Conservation (phyloP, 1,140 invertebrate species). For the Drosophila setifemur region DNA sequence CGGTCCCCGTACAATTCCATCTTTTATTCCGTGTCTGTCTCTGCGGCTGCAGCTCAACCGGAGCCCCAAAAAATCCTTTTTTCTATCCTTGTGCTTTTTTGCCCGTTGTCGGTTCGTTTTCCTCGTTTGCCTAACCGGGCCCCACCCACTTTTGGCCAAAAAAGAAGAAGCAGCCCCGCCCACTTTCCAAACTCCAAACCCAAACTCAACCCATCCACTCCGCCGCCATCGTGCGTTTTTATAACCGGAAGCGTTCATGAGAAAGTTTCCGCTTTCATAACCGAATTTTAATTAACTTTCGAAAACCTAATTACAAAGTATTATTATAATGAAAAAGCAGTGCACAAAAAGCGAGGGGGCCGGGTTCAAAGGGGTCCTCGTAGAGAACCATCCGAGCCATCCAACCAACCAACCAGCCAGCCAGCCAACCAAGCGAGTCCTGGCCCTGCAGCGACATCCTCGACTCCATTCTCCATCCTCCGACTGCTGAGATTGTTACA, state of each 20-base stretch:
- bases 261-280: slow-evolving; percentile 83
- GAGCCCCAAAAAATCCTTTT: slow-evolving; percentile 56
- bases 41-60: slow-evolving; percentile 36
- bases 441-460: slow-evolving; percentile 56
- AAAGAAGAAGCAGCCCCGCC: neutral
- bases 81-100: slow-evolving; percentile 8
- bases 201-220: slow-evolving; percentile 18
- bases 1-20: slow-evolving; percentile 23
- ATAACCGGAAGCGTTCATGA: slow-evolving; percentile 82
- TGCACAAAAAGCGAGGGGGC: slow-evolving; percentile 71
- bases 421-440: slow-evolving; percentile 50
- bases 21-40: slow-evolving; percentile 54
- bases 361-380: slow-evolving; percentile 24
- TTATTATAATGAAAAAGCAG: slow-evolving; percentile 82
- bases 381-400: slow-evolving; percentile 15
- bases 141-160: slow-evolving; percentile 1
- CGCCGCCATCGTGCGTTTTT: slow-evolving; percentile 66
- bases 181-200: neutral
- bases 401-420: slow-evolving; percentile 43
- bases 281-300: slow-evolving; percentile 83
- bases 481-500: slow-evolving; percentile 21
- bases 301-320: slow-evolving; percentile 83
- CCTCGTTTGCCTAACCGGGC: slow-evolving; percentile 56
- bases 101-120: slow-evolving; percentile 15
- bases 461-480: slow-evolving; percentile 15